A percentile compares a stretch with the other conserved stretches of the same genome.
Conservation (phyloP, 2,113 vertebrate genomes). For the Tyto alba region DNA sequence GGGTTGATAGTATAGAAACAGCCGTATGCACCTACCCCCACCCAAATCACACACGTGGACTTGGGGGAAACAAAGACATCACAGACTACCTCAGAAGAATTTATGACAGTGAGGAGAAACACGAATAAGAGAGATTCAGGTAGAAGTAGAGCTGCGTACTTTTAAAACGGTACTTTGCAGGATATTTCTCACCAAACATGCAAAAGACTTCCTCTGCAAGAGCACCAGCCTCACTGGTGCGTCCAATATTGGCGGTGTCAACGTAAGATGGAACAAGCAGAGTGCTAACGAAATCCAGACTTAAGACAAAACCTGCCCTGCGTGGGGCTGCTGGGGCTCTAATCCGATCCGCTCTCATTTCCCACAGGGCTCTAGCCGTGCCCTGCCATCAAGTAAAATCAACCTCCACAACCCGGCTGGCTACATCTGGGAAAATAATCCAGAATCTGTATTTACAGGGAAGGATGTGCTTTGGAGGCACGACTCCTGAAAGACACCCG, state of each 20-base stretch:
- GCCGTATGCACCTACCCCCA: fast-evolving
- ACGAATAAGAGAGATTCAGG: background rate
- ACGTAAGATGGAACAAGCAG: background rate
- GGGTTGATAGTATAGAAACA: fast-evolving
- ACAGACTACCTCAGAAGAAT: background rate
- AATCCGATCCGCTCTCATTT: background rate
- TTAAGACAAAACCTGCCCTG: background rate
- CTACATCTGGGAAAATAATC: background rate
- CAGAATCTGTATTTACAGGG: background rate
- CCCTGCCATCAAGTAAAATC: background rate
- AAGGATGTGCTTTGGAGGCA: background rate
- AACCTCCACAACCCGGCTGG: fast-evolving
- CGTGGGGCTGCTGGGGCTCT: fast-evolving
- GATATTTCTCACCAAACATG: background rate
- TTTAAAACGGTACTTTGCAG: background rate
- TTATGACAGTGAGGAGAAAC: background rate
- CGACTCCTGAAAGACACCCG: fast-evolving
- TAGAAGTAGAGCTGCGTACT: fast-evolving
- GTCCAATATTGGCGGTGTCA: fast-evolving
- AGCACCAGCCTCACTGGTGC: background rate
- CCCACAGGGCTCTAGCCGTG: fast-evolving
- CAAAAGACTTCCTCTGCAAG: background rate
- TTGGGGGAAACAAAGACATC: background rate
- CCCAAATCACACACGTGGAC: fast-evolving
- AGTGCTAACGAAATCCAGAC: fast-evolving